A percentile compares a stretch with the other conserved stretches of the same genome.
Evolutionary conservation across 2,113 vertebrate species (phyloP).

Genomic region (Solenodon paradoxus): DNA sequence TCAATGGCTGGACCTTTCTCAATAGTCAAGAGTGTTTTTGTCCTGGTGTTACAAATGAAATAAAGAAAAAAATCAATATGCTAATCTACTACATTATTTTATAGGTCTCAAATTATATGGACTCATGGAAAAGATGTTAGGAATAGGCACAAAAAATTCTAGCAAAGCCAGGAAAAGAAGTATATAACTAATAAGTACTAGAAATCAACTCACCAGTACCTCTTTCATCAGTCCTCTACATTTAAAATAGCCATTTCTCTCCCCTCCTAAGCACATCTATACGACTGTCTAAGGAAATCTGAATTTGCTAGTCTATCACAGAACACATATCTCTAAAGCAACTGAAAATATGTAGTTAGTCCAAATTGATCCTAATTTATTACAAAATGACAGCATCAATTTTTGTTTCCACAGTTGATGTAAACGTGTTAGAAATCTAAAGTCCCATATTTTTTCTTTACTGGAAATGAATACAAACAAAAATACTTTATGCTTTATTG

Average conservation of each 20-base stretch:
- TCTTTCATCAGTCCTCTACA: background rate
- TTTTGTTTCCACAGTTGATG: background rate
- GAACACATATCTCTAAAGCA: background rate
- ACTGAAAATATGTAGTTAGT: background rate
- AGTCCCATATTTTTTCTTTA: background rate
- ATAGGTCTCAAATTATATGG: background rate
- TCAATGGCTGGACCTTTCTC: background rate
- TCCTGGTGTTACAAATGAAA: background rate
- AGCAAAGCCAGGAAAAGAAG: background rate
- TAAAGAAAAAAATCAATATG: background rate
- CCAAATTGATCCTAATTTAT: background rate
- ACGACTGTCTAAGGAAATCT: no score
- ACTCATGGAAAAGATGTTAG: background rate
- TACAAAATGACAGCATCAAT: background rate
- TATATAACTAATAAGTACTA: background rate
- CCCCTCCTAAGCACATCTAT: no score
- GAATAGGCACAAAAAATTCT: background rate
- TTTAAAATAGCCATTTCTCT: background rate
- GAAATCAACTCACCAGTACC: background rate
- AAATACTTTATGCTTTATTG: background rate
- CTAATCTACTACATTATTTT: conserved; percentile 15
- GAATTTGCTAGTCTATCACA: background rate
- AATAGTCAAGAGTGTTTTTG: background rate
- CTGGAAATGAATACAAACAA: conserved; percentile 16
- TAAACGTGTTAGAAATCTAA: conserved; percentile 23